phyloP scores from a whole-genome alignment of 64 coral and sea anemone genomes.

The Montipora foliosa region DNA sequence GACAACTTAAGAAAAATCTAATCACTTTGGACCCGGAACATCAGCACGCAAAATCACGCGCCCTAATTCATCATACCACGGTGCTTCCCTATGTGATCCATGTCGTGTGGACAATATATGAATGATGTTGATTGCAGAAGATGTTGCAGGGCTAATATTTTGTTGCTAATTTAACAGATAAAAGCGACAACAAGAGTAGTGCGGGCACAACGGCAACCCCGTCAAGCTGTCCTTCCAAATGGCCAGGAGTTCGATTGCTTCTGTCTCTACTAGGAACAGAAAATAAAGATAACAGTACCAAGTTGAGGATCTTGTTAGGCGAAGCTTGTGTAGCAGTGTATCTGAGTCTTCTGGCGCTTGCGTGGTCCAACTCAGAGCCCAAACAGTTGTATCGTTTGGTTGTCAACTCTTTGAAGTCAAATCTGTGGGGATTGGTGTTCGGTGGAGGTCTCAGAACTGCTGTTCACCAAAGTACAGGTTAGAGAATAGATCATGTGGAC shows the following conservation, averaged over 20 bases:
- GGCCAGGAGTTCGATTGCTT: slow-evolving; percentile 94
- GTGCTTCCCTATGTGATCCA: too few species aligned
- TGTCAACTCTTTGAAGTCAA: slow-evolving; percentile 78
- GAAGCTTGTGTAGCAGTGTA: slow-evolving; percentile 98
- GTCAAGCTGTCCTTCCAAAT: slow-evolving; percentile 75
- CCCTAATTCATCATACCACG: too few species aligned
- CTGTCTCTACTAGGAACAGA: slow-evolving; percentile 90
- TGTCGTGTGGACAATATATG: too few species aligned
- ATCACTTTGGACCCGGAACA: too few species aligned
- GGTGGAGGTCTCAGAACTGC: slow-evolving; percentile 80
- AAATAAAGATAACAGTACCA: slow-evolving; percentile 90
- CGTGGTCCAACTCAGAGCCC: slow-evolving; percentile 88
- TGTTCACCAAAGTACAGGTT: background rate
- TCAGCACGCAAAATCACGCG: too few species aligned
- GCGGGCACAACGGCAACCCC: background rate
- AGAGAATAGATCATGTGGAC: background rate
- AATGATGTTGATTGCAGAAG: too few species aligned
- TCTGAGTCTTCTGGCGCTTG: slow-evolving; percentile 88
- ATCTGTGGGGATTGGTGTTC: slow-evolving; percentile 95
- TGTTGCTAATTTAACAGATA: slow-evolving; percentile 3
- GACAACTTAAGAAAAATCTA: too few species aligned
- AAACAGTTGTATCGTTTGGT: slow-evolving; percentile 93
- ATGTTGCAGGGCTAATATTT: too few species aligned
- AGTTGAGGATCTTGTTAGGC: slow-evolving; percentile 73
- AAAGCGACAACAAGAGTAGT: background rate